Base-by-base conservation (phyloP, 2,888 invertebrate species). In the Drosophila mulleri region DNA sequence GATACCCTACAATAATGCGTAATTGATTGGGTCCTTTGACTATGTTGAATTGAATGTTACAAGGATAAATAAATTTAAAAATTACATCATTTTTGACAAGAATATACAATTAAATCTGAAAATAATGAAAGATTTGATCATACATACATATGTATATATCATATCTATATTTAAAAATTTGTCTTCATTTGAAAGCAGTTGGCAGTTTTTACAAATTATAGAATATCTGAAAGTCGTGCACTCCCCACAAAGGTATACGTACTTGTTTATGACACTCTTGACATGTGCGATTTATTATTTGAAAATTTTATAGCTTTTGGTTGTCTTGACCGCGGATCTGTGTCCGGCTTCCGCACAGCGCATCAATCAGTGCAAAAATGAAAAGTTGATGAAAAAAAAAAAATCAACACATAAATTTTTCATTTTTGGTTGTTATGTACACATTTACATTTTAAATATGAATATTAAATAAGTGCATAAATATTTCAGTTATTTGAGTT, bases 251-350 rank as follows among this genome's bases (percentile, higher is more conserved):
- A 23, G 39, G 37, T 26, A n/a, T 57, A 6, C 14, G 6, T 44
- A 45, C 29, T 44, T 57, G 42, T 32, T 45, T 57, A 29, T 44
- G 23, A 44, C 44, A n/a, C 41, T 61, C 66, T 61, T 63, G 66
- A 62, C 70, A 67, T 53, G 60, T 69, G 37, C 63, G 61, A 56
- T 69, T 82, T 79, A 72, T 62, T 66, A 39, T 58, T 64, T 60
- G 26, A 48, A 58, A 50, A 41, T 73, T 16, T 56, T 12, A 70
- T 75, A 67, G 26, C n/a, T 57, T n/a, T 23, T 8, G 18, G 23
- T 54, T 65, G 50, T 64, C 52, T 42, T 53, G 62, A 37, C 45
- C 62, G 39, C 35, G 64, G 41, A 54, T 35, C 16, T 45, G 26
- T 12, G 14, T 45, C 35, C 37, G n/a, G 37, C 18, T 26, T 23